Percentiles rank a stretch among this genome's conserved stretches.
phyloP scores from a whole-genome alignment of 1,140 invertebrate genomes.

The Trichogramma pretiosum region DNA sequence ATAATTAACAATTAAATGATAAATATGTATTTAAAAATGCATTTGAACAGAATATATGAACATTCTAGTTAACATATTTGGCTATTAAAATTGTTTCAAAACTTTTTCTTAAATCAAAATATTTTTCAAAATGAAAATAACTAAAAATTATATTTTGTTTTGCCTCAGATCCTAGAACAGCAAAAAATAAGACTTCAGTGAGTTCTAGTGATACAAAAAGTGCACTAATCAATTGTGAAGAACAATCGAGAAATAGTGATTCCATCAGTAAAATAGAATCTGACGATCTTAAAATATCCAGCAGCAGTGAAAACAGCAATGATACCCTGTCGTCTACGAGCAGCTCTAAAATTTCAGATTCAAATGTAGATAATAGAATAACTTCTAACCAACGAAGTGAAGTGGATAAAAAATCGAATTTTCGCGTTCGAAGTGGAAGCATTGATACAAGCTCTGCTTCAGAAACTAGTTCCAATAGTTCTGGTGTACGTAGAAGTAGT shows the following conservation, averaged over 20 bases:
- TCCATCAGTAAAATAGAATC: conserved; percentile 32
- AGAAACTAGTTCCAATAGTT: conserved; percentile 42
- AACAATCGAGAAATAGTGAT: conserved; percentile 34
- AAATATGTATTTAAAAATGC: no score
- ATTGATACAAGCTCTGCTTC: conserved; percentile 38
- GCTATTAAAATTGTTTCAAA: no score
- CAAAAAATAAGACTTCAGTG: neutral
- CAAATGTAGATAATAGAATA: conserved; percentile 27
- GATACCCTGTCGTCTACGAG: conserved; percentile 35
- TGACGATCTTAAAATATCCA: conserved; percentile 38
- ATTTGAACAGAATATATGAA: no score
- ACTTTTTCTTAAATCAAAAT: neutral
- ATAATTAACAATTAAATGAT: no score
- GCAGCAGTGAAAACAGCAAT: conserved; percentile 42
- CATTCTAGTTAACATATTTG: no score
- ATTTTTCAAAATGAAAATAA: neutral
- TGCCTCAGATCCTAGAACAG: neutral
- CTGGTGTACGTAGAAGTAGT: conserved; percentile 42
- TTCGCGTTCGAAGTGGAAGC: conserved; percentile 38
- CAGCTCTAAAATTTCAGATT: conserved; percentile 28
- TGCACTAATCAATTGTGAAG: conserved; percentile 22
- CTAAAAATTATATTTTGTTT: neutral
- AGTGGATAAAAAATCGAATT: conserved; percentile 32
- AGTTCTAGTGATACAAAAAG: neutral
- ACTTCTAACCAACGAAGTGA: conserved; percentile 24